Evolutionary conservation across 1,140 invertebrate genomes (phyloP).

Genomic region (Varroa destructor): DNA sequence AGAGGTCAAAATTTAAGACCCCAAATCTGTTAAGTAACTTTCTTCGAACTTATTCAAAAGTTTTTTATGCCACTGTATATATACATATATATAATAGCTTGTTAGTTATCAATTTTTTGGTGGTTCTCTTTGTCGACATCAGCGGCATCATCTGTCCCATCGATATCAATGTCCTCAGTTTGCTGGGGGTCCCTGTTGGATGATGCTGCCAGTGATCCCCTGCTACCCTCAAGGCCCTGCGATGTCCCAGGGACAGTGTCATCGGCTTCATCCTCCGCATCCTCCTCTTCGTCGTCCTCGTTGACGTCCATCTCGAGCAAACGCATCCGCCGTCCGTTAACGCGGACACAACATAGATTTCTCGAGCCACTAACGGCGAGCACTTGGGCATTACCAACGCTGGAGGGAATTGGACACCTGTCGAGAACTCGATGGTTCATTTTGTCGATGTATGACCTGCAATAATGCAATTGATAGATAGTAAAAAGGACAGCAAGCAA

Average conservation of each 20-base stretch:
- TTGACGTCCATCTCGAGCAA: conserved; percentile 23
- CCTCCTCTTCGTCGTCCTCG: conserved; percentile 21
- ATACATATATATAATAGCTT: background rate
- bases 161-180: too few relatives aligned
- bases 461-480: background rate
- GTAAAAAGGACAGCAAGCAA: background rate
- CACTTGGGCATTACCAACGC: background rate
- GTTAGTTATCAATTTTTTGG: too few relatives aligned
- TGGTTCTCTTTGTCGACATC: too few relatives aligned
- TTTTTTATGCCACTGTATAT: background rate
- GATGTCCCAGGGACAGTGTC: too few relatives aligned
- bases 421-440: conserved; percentile 24
- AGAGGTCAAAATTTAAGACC: too few relatives aligned
- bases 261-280: conserved; percentile 10
- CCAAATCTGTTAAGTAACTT: too few relatives aligned
- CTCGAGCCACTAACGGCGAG: conserved; percentile 13
- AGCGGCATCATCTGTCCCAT: too few relatives aligned
- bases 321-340: conserved; percentile 4
- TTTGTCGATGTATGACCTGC: conserved; percentile 4
- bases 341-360: conserved; percentile 5
- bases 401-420: background rate
- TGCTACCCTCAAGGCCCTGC: too few relatives aligned
- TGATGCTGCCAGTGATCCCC: too few relatives aligned
- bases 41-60: too few relatives aligned
- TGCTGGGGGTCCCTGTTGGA: too few relatives aligned